Evolutionary conservation across 53 echinoderm and acorn worm species (phyloP).

Genomic region (Patiria pectinifera): DNA sequence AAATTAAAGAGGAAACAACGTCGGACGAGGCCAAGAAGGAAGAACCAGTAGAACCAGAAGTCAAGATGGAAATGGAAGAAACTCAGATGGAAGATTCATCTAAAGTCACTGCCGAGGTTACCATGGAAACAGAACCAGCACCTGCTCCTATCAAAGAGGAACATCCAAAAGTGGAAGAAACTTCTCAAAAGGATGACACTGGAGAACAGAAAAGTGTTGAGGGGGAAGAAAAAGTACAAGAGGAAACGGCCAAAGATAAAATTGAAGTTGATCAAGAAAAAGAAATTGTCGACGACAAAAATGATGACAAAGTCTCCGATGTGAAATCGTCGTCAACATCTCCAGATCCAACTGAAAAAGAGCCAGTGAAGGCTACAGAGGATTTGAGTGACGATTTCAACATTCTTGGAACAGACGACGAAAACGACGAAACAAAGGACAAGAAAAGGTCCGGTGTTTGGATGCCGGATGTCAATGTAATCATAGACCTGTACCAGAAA

Average conservation of each 20-base stretch:
- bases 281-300: background rate
- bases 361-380: background rate
- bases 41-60: background rate
- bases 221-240: conserved; percentile 6
- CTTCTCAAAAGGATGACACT: background rate
- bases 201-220: conserved; percentile 7
- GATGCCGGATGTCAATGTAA: conserved; percentile 87
- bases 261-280: conserved; percentile 23
- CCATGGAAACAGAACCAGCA: conserved; percentile 31
- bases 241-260: background rate
- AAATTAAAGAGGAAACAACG: background rate
- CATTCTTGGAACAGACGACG: conserved; percentile 77
- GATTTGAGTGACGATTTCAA: conserved; percentile 69
- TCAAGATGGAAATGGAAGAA: conserved; percentile 33
- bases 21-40: background rate
- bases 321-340: background rate
- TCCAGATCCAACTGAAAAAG: background rate
- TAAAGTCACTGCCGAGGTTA: conserved; percentile 15
- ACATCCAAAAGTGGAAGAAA: background rate
- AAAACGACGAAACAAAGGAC: conserved; percentile 48
- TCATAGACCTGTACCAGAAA: conserved; percentile 88
- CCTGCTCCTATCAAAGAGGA: conserved; percentile 16
- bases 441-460: conserved; percentile 59
- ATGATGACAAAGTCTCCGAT: background rate
- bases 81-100: conserved; percentile 16